phyloP scores from a whole-genome alignment of 2,797 vertebrate species.

The Coluber constrictor region DNA sequence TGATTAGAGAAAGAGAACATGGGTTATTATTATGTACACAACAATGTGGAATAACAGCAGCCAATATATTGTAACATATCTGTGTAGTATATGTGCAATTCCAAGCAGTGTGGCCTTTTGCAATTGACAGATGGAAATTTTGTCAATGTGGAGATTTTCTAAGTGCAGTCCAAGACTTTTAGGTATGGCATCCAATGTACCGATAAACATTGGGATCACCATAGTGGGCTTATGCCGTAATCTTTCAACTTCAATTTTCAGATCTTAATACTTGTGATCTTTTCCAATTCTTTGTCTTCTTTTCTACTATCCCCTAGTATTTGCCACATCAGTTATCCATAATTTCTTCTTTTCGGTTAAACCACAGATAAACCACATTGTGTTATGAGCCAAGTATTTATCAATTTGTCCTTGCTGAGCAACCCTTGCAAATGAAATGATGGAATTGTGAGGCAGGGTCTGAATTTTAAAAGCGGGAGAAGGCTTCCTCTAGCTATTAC shows the following conservation, averaged over 20 bases:
- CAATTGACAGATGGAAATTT: background rate
- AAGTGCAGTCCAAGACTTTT: background rate
- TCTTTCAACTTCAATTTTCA: background rate
- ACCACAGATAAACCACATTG: background rate
- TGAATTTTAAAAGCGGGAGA: background rate
- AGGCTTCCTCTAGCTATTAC: background rate
- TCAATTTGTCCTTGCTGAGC: background rate
- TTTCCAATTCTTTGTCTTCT: background rate
- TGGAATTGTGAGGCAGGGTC: background rate
- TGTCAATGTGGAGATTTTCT: background rate
- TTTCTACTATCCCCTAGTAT: background rate
- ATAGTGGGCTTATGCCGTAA: background rate
- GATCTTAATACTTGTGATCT: background rate
- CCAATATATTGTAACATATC: background rate
- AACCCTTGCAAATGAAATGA: background rate
- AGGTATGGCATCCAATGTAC: background rate
- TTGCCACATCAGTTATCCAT: background rate
- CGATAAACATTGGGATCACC: background rate
- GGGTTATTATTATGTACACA: background rate
- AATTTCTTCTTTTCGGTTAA: background rate
- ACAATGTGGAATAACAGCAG: background rate
- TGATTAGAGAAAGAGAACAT: background rate
- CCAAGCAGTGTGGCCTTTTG: background rate
- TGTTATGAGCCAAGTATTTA: background rate
- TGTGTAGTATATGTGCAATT: background rate